These are phyloP conservation scores for Oeneis ivallda DNA, from an alignment of 2,888 invertebrate genomes.

Conservation along the genomic window DNA sequence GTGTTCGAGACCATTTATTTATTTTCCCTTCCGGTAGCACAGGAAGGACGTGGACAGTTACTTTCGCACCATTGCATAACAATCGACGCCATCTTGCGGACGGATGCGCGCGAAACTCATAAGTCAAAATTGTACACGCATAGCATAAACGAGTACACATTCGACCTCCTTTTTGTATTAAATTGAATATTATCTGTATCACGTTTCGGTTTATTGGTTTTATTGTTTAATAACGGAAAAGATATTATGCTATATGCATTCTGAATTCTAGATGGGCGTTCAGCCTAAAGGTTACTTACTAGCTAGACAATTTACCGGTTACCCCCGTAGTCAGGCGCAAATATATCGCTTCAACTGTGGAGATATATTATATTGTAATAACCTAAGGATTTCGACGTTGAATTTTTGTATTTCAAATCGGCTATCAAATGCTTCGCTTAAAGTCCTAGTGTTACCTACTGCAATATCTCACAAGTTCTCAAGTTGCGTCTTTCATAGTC, in stretches of 20 bases:
- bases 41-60: constrained; percentile 59
- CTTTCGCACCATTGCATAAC: constrained; percentile 58
- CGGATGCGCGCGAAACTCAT: constrained; percentile 43
- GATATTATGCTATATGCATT: constrained; percentile 12
- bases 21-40: constrained; percentile 47
- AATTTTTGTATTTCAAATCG: too few species aligned
- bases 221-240: constrained; percentile 16
- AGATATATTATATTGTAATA: too few species aligned
- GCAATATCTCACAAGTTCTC: too few species aligned
- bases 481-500: too few species aligned
- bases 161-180: constrained; percentile 32
- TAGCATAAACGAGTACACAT: constrained; percentile 23
- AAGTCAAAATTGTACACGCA: constrained; percentile 32
- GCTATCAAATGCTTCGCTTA: too few species aligned
- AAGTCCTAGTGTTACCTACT: too few species aligned
- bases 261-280: background rate
- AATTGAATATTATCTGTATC: constrained; percentile 18
- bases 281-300: background rate
- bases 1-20: constrained; percentile 42
- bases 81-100: constrained; percentile 47
- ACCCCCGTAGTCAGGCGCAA: too few species aligned
- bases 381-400: too few species aligned
- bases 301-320: too few species aligned
- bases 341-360: too few species aligned
- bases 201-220: constrained; percentile 17